Conservation (phyloP, 2,888 invertebrate genomes). For the Apamea epomidion region DNA sequence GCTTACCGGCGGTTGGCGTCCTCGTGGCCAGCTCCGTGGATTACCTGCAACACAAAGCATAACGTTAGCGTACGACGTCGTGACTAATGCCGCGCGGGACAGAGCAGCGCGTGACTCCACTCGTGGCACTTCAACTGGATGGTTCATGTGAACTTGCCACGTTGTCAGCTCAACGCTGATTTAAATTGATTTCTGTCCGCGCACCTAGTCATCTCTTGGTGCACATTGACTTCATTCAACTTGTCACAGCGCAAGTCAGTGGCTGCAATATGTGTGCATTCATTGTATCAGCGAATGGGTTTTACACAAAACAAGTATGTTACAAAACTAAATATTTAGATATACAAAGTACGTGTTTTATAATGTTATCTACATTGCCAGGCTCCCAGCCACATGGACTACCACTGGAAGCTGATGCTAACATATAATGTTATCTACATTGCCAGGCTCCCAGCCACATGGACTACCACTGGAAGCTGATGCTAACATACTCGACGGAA, state of each 20-base stretch:
- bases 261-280: neutral
- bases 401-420: neutral
- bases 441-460: no score
- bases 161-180: neutral
- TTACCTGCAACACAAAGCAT: constrained; percentile 72
- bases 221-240: neutral
- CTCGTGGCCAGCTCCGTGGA: constrained; percentile 72
- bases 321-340: neutral
- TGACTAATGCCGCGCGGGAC: neutral
- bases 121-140: neutral
- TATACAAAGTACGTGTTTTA: neutral
- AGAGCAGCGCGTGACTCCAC: neutral
- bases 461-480: neutral
- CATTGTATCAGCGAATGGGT: neutral
- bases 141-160: neutral
- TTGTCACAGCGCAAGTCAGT: neutral
- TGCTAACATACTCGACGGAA: neutral
- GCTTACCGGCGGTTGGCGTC: constrained; percentile 68
- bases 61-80: neutral
- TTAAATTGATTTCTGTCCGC: neutral
- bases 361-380: neutral
- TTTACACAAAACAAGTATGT: neutral
- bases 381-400: neutral
- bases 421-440: neutral
- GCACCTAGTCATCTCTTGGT: neutral